phyloP scores from a whole-genome alignment of 2,888 invertebrate species.

The Luffia ferchaultella region DNA sequence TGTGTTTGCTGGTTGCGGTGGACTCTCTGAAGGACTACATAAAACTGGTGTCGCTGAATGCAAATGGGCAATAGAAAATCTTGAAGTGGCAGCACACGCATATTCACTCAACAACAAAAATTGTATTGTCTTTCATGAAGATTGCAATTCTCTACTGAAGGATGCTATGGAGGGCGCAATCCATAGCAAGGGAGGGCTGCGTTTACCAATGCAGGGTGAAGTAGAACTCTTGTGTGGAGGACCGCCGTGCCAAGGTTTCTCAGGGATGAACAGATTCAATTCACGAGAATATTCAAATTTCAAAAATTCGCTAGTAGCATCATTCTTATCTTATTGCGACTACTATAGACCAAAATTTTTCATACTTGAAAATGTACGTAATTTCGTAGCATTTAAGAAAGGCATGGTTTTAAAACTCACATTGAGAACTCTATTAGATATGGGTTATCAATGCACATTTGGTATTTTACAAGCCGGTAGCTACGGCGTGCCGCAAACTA shows the following conservation, averaged over 20 bases:
- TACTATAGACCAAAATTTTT: constrained; percentile 86
- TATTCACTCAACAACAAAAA: constrained; percentile 78
- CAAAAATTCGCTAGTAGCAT: constrained; percentile 85
- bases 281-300: constrained; percentile 84
- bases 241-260: constrained; percentile 90
- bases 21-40: constrained; percentile 78
- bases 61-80: constrained; percentile 84
- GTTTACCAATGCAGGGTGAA: constrained; percentile 78
- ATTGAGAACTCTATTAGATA: constrained; percentile 75
- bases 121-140: constrained; percentile 80
- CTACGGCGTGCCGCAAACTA: constrained; percentile 85
- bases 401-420: constrained; percentile 84
- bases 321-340: constrained; percentile 85
- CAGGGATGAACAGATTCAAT: constrained; percentile 89
- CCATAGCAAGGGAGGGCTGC: constrained; percentile 54
- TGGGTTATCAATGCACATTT: constrained; percentile 90
- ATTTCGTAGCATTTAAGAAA: constrained; percentile 84
- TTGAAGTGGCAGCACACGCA: constrained; percentile 80
- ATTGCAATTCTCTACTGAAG: constrained; percentile 77
- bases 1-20: constrained; percentile 89
- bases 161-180: constrained; percentile 71
- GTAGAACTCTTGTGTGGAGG: constrained; percentile 87
- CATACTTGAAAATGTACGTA: constrained; percentile 85
- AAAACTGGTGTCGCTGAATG: constrained; percentile 74
- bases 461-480: constrained; percentile 88